Evolutionary conservation across 2,888 invertebrate species (phyloP).

Genomic region (Muschampia plurimacula): DNA sequence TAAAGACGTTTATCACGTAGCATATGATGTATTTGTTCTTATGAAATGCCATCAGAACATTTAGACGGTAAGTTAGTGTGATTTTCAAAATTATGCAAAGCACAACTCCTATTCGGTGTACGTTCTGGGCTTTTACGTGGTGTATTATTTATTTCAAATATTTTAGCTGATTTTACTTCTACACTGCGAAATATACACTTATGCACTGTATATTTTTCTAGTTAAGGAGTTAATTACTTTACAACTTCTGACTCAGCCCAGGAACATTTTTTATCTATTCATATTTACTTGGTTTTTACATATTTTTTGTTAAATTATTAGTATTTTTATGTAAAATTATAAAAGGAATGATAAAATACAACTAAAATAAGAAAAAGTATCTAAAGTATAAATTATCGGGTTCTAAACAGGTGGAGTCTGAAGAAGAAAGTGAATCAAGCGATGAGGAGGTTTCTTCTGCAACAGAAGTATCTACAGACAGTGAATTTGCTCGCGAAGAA

Average conservation of each 20-base stretch:
- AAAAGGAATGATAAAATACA: neutral
- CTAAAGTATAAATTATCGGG: conserved; percentile 15
- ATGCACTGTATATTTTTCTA: neutral
- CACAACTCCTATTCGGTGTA: conserved; percentile 26
- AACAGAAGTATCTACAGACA: conserved; percentile 96
- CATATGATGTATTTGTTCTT: conserved; percentile 6
- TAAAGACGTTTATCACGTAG: neutral
- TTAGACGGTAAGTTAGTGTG: conserved; percentile 73
- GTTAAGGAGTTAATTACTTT: neutral
- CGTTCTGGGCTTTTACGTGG: conserved; percentile 32
- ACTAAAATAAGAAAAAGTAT: neutral
- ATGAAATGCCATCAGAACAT: conserved; percentile 20
- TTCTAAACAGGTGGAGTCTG: conserved; percentile 75
- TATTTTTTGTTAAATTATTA: too few species aligned
- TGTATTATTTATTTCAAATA: conserved; percentile 9
- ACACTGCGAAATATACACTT: conserved; percentile 6
- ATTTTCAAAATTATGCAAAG: conserved; percentile 42
- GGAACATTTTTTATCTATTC: neutral
- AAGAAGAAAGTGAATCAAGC: conserved; percentile 87
- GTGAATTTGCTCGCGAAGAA: conserved; percentile 95
- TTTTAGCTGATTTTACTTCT: conserved; percentile 10
- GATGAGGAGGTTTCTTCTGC: conserved; percentile 93
- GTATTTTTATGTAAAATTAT: neutral
- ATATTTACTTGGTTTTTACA: neutral
- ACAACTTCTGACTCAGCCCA: neutral